phyloP scores from a whole-genome alignment of 2,797 vertebrate genomes.

The Galago senegalensis region DNA sequence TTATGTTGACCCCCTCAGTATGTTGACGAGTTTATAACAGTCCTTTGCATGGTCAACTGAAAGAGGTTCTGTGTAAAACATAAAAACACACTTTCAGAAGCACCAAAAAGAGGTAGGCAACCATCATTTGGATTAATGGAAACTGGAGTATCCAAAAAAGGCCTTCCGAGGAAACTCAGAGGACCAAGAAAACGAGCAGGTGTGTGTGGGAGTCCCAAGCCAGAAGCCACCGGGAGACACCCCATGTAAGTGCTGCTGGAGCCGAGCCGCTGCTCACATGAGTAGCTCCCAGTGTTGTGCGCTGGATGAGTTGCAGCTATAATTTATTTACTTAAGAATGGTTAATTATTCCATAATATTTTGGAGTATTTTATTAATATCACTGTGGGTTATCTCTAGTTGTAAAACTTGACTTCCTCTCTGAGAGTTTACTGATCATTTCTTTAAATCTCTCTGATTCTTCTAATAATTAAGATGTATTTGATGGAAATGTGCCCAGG shows the following conservation, averaged over 20 bases:
- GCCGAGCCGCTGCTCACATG: background rate
- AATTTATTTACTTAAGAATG: background rate
- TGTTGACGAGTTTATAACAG: too few species aligned
- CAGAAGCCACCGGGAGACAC: background rate
- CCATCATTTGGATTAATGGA: slow-evolving; percentile 33
- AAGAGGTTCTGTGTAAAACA: too few species aligned
- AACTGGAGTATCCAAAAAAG: slow-evolving; percentile 4
- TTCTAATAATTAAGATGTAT: background rate
- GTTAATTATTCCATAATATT: background rate
- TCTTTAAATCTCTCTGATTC: background rate
- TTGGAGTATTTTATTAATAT: slow-evolving; percentile 33
- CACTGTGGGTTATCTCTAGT: background rate
- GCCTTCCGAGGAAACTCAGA: background rate
- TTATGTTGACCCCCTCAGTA: too few species aligned
- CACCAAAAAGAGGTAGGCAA: background rate
- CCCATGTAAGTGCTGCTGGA: background rate
- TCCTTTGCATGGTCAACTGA: too few species aligned
- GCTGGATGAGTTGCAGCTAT: background rate
- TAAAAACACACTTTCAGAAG: background rate
- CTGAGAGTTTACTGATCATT: background rate
- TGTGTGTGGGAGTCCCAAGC: background rate
- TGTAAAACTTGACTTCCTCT: background rate
- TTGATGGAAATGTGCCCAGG: background rate
- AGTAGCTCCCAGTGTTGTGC: background rate
- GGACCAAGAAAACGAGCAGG: slow-evolving; percentile 2